Base-by-base conservation (phyloP, 2,113 vertebrate species). In the Hucho hucho region DNA sequence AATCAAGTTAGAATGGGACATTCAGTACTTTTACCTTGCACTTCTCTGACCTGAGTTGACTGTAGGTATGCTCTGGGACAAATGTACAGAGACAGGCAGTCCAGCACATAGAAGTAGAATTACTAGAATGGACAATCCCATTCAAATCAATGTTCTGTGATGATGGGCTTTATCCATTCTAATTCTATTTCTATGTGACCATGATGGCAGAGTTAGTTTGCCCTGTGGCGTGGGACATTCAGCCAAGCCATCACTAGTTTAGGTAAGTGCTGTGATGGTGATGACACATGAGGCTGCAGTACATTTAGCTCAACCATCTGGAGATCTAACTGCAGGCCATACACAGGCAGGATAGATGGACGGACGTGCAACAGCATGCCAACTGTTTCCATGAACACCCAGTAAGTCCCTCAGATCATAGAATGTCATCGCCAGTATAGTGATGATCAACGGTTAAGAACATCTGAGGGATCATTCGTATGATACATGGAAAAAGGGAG, bases 301-400 rank as follows among this genome's bases (percentile, higher is more conserved):
- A 70, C 64, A 20, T 86, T 80, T 68, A 77, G 59, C 73, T 85
- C 78, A 76, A 79, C 75, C 78, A 87, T 87, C 83, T 84, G 83
- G 75, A 75, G 72, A 77, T 18, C 3, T 53, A 53, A 37, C 78
- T 81, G 73, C 77, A 64, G 81, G 47, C 74, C 80, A 72, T 64
- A 53, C 49, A 16, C 14, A 53, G 49, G 49, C 16, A 53, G 16
- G 49, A 53, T 14, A 53, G 16, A 75, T 73, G 32, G 72, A 74
- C 49, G 77, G 81, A 82, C 82, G 46, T 78, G 82, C 81, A 78
- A 75, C 74, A 75, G 80, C 84, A 79, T 81, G 88, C 81, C 78
- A 79, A 73, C 69, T 64, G 66, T 73, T 81, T 81, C 83, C 84
- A 79, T 67, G 29, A 32, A 43, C 7, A 43, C 37, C 37, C 9